phyloP scores from a whole-genome alignment of 2,797 vertebrate species.

The Naso thynnoides region DNA sequence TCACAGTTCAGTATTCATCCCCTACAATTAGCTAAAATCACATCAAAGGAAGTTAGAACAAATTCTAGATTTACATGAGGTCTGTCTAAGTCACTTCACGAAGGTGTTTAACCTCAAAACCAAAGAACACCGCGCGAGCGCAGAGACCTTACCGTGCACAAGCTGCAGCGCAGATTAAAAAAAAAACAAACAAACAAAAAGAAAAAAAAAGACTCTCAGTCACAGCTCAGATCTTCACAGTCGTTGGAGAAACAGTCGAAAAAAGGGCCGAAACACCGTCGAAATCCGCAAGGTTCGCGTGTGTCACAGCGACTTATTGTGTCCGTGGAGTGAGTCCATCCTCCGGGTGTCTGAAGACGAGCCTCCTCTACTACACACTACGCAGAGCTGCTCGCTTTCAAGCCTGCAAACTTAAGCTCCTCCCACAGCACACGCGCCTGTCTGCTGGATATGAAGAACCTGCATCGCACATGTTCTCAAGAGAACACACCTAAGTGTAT shows the following conservation, averaged over 20 bases:
- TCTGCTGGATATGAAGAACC: background rate
- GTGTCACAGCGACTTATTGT: background rate
- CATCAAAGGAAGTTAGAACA: too few species aligned
- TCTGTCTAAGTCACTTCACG: background rate
- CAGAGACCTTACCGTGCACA: conserved; percentile 51
- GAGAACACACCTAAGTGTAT: too few species aligned
- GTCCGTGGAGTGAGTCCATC: conserved; percentile 31
- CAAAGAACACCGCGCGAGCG: background rate
- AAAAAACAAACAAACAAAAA: too few species aligned
- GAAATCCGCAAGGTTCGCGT: conserved; percentile 38
- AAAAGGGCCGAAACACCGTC: background rate
- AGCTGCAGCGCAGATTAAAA: background rate
- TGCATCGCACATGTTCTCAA: background rate
- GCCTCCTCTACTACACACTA: conserved; percentile 40
- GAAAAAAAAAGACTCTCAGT: too few species aligned
- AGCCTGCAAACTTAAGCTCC: conserved; percentile 61
- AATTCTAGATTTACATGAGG: background rate
- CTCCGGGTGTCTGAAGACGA: conserved; percentile 21
- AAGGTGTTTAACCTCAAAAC: conserved; percentile 54
- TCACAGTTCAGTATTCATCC: too few species aligned
- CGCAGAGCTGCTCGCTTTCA: conserved; percentile 7
- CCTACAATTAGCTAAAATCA: too few species aligned
- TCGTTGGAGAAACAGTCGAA: background rate
- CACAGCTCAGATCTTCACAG: conserved; percentile 6
- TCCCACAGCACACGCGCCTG: conserved; percentile 61